A percentile compares a stretch with the other conserved stretches of the same genome.
Conservation (phyloP, 2,888 invertebrate species). For the Nipponacmea schrenckii region DNA sequence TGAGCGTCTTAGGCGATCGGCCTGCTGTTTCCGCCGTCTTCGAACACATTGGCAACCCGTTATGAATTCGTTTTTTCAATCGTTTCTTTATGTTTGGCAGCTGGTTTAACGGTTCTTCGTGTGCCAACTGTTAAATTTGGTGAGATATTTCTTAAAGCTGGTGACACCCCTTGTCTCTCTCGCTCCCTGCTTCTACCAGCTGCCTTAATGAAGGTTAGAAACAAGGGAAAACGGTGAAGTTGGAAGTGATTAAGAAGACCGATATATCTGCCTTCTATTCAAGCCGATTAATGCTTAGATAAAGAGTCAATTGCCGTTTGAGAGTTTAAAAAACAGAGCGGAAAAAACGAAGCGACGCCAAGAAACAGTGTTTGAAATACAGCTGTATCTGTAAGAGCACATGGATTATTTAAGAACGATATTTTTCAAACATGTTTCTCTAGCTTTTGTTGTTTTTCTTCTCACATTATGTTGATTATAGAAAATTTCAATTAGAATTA, state of each 20-base stretch:
- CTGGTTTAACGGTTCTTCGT: neutral
- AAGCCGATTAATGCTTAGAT: conserved; percentile 2
- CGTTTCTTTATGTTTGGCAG: neutral
- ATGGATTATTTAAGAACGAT: neutral
- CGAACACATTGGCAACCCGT: neutral
- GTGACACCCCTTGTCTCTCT: conserved; percentile 4
- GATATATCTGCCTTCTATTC: conserved; percentile 4
- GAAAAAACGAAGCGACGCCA: neutral
- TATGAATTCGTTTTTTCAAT: neutral
- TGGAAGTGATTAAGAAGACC: neutral
- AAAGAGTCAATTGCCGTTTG: conserved; percentile 4
- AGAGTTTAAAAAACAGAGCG: conserved; percentile 2
- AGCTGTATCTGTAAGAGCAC: no score
- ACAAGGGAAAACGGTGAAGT: no score
- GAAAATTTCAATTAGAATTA: neutral
- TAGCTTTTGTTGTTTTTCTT: conserved; percentile 4
- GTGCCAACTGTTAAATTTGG: neutral
- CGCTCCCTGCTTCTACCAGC: neutral
- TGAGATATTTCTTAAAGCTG: neutral
- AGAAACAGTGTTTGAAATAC: no score
- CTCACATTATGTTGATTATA: conserved; percentile 1
- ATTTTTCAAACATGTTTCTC: neutral
- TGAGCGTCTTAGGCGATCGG: conserved; percentile 2
- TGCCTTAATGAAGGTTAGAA: neutral
- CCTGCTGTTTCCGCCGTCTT: neutral